These are phyloP conservation scores for Carcharodon carcharias DNA, from an alignment of 2,797 vertebrate genomes.

Conservation along the genomic window DNA sequence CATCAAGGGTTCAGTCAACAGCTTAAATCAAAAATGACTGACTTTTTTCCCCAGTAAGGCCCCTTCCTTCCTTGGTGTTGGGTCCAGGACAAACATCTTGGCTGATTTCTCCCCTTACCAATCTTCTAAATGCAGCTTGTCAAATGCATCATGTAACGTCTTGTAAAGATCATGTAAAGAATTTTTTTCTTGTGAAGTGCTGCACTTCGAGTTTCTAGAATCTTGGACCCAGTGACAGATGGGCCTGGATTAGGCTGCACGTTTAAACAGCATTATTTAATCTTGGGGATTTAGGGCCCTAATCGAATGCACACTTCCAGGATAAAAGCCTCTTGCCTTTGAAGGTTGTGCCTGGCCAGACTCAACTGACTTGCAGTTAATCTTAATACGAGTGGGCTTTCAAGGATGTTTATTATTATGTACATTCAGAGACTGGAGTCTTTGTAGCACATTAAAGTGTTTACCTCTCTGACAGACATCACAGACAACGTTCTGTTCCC, in stretches of 20 bases:
- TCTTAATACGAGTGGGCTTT: background rate
- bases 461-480: background rate
- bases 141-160: background rate
- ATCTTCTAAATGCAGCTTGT: background rate
- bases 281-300: background rate
- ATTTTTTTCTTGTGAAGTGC: too few relatives aligned
- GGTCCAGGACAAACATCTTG: background rate
- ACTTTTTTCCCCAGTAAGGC: background rate
- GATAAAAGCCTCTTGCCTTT: background rate
- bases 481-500: background rate
- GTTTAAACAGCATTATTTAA: background rate
- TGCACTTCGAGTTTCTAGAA: background rate
- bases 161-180: background rate
- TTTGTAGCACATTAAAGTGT: background rate
- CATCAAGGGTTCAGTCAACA: background rate
- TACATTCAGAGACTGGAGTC: background rate
- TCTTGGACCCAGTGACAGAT: background rate
- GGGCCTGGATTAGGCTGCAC: background rate
- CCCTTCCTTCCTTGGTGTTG: background rate
- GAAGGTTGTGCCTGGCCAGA: background rate
- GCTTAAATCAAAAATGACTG: background rate
- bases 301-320: background rate
- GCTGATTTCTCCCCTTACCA: background rate
- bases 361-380: background rate
- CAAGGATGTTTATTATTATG: background rate